A percentile compares a stretch with the other conserved stretches of the same genome.
phyloP scores from a whole-genome alignment of 2,888 invertebrate genomes.

The Hirudinaria manillensis region DNA sequence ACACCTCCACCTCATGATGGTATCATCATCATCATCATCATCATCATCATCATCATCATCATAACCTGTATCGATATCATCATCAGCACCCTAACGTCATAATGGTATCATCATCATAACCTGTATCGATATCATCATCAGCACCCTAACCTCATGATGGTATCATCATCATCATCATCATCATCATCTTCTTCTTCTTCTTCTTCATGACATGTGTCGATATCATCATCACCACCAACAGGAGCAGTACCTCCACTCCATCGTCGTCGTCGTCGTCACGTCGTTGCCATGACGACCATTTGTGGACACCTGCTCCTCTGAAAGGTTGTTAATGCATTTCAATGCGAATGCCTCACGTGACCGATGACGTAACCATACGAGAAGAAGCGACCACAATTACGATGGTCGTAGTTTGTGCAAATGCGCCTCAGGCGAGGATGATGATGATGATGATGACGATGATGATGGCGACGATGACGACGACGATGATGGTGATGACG shows the following conservation, averaged over 20 bases:
- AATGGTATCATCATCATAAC: background rate
- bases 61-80: no score
- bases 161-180: constrained; percentile 14
- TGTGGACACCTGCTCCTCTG: no score
- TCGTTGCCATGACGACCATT: background rate
- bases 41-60: no score
- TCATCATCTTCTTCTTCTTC: constrained; percentile 4
- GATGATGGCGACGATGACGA: background rate
- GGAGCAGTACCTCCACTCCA: background rate
- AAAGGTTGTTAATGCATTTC: no score
- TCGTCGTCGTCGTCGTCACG: background rate
- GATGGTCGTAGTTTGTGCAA: background rate
- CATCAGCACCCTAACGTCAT: background rate
- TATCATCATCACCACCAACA: background rate
- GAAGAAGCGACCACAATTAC: background rate
- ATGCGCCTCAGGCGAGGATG: background rate
- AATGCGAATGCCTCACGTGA: no score
- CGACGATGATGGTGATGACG: constrained; percentile 5
- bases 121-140: background rate
- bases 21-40: no score
- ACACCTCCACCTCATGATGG: no score
- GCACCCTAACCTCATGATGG: background rate
- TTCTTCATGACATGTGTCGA: background rate
- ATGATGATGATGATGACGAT: constrained; percentile 13
- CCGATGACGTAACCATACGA: no score